Conservation (phyloP, 2,888 invertebrate species). For the Pecten maximus region DNA sequence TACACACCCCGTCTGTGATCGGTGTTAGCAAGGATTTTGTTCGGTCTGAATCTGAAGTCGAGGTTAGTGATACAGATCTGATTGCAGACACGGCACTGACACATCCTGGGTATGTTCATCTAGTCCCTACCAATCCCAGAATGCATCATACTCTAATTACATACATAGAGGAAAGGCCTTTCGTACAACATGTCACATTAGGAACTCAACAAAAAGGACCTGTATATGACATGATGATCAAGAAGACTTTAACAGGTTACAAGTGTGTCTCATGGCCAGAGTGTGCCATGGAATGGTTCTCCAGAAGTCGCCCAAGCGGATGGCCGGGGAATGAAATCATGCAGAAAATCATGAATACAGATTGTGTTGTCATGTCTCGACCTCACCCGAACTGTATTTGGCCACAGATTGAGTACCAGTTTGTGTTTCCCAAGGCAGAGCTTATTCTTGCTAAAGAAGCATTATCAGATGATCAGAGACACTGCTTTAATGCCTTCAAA, state of each 20-base stretch:
- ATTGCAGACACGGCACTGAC: slow-evolving; percentile 31
- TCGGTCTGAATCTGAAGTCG: background rate
- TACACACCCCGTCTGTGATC: background rate
- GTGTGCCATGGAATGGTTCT: slow-evolving; percentile 54
- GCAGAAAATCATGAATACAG: slow-evolving; percentile 41
- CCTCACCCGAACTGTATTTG: slow-evolving; percentile 49
- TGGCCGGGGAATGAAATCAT: slow-evolving; percentile 58
- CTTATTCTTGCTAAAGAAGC: slow-evolving; percentile 27
- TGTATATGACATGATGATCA: background rate
- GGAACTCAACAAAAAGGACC: background rate
- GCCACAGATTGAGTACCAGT: slow-evolving; percentile 45
- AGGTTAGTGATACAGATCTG: slow-evolving; percentile 12
- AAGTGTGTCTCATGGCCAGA: slow-evolving; percentile 56
- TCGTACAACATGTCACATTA: background rate
- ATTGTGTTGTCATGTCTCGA: slow-evolving; percentile 51
- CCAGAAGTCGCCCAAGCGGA: slow-evolving; percentile 46
- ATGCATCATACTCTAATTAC: background rate
- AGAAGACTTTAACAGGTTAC: background rate
- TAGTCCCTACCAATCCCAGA: slow-evolving; percentile 23
- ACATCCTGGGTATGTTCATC: slow-evolving; percentile 46
- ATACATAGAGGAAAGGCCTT: background rate
- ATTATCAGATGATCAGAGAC: background rate
- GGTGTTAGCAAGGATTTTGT: background rate
- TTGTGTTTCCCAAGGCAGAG: slow-evolving; percentile 48
- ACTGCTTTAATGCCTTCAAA: background rate